phyloP scores from a whole-genome alignment of 2,113 vertebrate genomes.

The Nibea coibor region DNA sequence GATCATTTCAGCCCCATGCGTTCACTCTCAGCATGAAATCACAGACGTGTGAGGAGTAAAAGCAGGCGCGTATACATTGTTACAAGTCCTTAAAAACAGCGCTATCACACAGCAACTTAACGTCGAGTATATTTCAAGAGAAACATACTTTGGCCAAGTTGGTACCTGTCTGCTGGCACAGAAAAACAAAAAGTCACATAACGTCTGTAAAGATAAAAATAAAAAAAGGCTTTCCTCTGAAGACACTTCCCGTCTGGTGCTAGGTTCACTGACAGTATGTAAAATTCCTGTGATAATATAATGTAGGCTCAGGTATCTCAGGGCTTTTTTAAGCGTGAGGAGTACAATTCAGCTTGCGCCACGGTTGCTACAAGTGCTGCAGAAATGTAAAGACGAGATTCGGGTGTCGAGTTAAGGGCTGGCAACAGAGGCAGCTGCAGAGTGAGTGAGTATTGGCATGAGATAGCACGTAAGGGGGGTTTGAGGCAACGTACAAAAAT shows the following conservation, averaged over 20 bases:
- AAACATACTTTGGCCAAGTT: slow-evolving; percentile 32
- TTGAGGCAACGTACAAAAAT: slow-evolving; percentile 61
- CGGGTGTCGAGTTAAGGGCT: neutral
- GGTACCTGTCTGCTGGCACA: slow-evolving; percentile 18
- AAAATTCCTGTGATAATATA: neutral
- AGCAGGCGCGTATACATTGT: neutral
- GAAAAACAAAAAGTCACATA: neutral
- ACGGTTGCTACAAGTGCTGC: slow-evolving; percentile 69
- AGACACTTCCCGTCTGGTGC: neutral
- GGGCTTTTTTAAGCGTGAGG: slow-evolving; percentile 29
- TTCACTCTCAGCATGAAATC: neutral
- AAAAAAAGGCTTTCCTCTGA: slow-evolving; percentile 31
- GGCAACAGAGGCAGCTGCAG: slow-evolving; percentile 36
- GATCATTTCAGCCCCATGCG: too few relatives aligned
- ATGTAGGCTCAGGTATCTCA: slow-evolving; percentile 32
- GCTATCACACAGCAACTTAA: slow-evolving; percentile 21
- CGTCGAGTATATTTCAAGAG: slow-evolving; percentile 2
- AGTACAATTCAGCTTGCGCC: slow-evolving; percentile 30
- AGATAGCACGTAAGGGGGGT: slow-evolving; percentile 11
- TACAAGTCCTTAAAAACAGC: slow-evolving; percentile 15
- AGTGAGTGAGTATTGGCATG: slow-evolving; percentile 29
- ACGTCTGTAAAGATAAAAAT: neutral
- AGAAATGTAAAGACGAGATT: slow-evolving; percentile 37
- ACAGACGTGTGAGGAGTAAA: neutral
- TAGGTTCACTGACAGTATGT: slow-evolving; percentile 5